Evolutionary conservation across 2,888 invertebrate species (phyloP).

Genomic region (Diabrotica balteata): DNA sequence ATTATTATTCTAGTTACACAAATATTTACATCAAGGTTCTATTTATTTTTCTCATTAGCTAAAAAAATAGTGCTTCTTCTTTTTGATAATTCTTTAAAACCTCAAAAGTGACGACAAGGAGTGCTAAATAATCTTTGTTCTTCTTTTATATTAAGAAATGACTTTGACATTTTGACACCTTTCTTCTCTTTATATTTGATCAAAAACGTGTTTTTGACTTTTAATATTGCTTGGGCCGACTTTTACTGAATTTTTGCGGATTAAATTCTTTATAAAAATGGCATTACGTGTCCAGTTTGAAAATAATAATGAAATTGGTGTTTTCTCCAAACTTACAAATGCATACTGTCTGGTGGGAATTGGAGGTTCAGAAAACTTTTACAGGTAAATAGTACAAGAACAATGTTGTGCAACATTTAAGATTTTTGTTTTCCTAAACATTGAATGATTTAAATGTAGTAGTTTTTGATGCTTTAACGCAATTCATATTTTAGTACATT

Average conservation of each 20-base stretch:
- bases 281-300: constrained; percentile 97
- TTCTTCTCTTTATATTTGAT: neutral
- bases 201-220: neutral
- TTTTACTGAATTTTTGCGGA: too few species aligned
- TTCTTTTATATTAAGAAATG: too few species aligned
- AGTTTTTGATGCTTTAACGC: too few species aligned
- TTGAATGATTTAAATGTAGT: too few species aligned
- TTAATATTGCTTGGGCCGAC: neutral
- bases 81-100: too few species aligned
- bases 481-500: constrained; percentile 73
- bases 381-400: constrained; percentile 69
- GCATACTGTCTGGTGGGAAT: constrained; percentile 96
- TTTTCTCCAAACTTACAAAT: constrained; percentile 97
- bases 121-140: too few species aligned
- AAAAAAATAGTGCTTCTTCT: too few species aligned
- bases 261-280: constrained; percentile 63
- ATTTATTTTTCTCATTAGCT: too few species aligned
- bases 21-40: too few species aligned
- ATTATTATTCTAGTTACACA: constrained; percentile 60
- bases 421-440: neutral
- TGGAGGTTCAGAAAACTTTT: constrained; percentile 97
- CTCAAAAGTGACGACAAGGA: too few species aligned
- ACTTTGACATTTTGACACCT: too few species aligned
- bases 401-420: constrained; percentile 41
- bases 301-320: constrained; percentile 98